phyloP scores from a whole-genome alignment of 2,113 vertebrate genomes.

The Bothrops jararaca region DNA sequence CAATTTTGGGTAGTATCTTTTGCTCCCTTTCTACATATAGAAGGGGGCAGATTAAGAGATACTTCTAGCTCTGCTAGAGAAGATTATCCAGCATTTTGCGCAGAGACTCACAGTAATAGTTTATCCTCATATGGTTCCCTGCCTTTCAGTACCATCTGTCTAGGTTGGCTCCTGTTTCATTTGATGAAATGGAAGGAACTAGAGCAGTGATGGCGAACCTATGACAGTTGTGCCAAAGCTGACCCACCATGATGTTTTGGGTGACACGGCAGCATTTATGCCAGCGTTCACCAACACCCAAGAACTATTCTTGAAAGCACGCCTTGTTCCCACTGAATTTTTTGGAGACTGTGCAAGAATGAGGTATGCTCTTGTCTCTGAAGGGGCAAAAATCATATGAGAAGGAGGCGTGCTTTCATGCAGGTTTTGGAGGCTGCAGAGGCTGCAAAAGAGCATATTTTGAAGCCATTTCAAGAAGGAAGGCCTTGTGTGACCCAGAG shows the following conservation, averaged over 20 bases:
- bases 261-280: neutral
- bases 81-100: neutral
- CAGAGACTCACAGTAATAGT: neutral
- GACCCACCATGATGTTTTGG: neutral
- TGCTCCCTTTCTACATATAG: neutral
- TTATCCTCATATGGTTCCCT: neutral
- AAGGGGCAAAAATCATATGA: too few species aligned
- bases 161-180: neutral
- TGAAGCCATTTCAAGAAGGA: neutral
- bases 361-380: neutral
- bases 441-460: neutral
- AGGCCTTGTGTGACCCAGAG: neutral
- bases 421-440: neutral
- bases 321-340: neutral
- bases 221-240: neutral
- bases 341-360: neutral
- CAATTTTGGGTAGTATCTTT: conserved; percentile 36
- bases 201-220: neutral
- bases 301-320: neutral
- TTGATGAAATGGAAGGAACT: neutral
- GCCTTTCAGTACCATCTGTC: neutral
- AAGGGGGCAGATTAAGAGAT: neutral
- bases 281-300: neutral
- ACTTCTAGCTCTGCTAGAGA: neutral
- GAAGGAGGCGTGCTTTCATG: neutral